Evolutionary conservation across 2,888 invertebrate species (phyloP).

Genomic region (Glyphotaelius pellucidus): DNA sequence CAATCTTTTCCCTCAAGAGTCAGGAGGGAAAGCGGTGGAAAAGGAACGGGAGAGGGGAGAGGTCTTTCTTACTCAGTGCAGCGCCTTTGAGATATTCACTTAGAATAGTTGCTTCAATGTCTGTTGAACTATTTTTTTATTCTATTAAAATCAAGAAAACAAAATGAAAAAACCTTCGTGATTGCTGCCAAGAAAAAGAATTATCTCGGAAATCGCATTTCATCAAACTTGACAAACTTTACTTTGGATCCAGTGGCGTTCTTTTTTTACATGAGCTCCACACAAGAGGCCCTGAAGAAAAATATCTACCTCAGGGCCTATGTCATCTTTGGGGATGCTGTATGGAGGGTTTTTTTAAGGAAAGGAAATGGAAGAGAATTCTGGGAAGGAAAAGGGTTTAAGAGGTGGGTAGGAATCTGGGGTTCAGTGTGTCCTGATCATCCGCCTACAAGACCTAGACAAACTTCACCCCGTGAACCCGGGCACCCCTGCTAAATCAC

Average conservation of each 20-base stretch:
- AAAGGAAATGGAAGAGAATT: too few relatives aligned
- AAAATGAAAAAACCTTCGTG: not conserved
- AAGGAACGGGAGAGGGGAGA: not conserved
- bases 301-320: too few relatives aligned
- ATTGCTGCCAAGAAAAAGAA: not conserved
- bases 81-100: not conserved
- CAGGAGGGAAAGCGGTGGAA: not conserved
- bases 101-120: not conserved
- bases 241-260: not conserved
- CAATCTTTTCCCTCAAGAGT: conserved; percentile 14
- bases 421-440: too few relatives aligned
- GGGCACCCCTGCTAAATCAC: too few relatives aligned
- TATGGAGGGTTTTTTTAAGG: too few relatives aligned
- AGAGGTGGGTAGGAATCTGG: too few relatives aligned
- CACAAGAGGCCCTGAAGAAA: too few relatives aligned
- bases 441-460: too few relatives aligned
- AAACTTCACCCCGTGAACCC: too few relatives aligned
- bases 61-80: not conserved
- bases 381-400: too few relatives aligned
- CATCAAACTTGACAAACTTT: not conserved
- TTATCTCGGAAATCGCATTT: not conserved
- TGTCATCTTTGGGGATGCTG: too few relatives aligned
- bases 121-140: not conserved
- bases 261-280: too few relatives aligned
- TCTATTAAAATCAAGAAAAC: not conserved